Base-by-base conservation (phyloP, 2,797 vertebrate genomes). In the Taeniopygia guttata region DNA sequence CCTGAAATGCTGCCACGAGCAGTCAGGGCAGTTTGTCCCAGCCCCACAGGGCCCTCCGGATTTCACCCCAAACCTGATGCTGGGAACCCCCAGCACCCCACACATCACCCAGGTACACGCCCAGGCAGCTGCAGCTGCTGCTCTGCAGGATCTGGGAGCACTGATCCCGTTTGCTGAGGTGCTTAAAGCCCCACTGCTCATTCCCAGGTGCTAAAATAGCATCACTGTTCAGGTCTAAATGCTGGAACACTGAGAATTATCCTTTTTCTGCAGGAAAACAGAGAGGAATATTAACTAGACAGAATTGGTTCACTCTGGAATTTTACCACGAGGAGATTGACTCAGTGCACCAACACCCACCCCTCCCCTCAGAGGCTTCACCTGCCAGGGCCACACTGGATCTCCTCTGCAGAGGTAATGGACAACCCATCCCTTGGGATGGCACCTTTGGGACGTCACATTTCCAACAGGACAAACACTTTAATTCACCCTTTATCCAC, bases 181-280 rank as follows among this genome's bases (percentile, higher is more conserved):
- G 26, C 84, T 74, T 67, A 23, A 70, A 77, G 36, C 11, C 36
- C 75, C n/a, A 3, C n/a, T 75, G 19, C 34, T 85, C 45, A 49
- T 13, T 17, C 58, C 60, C 77, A 86, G 93, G 67, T 90, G 56
- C 70, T 76, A 80, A 95, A 91, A 94, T 63, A 96, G 87, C 85
- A 91, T 56, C 80, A 74, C 80, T 54, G 56, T 60, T 76, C 74
- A 92, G 86, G 26, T 6, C 67, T 73, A 76, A 94, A 84, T 8
- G n/a, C 23, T 34, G 70, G 56, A 86, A 93, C 63, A 70, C 52
- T 0, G 1, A 81, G 54, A 86, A 86, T n/a, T 18, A 75, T 72
- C 38, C 21, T 45, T 54, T 40, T 81, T 45, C 73, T 91, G 42
- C 59, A 51, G 62, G 48, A 90, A 94, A 94, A 76, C 60, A 60